phyloP scores from a whole-genome alignment of 2,888 invertebrate genomes.

The Archips xylosteana region DNA sequence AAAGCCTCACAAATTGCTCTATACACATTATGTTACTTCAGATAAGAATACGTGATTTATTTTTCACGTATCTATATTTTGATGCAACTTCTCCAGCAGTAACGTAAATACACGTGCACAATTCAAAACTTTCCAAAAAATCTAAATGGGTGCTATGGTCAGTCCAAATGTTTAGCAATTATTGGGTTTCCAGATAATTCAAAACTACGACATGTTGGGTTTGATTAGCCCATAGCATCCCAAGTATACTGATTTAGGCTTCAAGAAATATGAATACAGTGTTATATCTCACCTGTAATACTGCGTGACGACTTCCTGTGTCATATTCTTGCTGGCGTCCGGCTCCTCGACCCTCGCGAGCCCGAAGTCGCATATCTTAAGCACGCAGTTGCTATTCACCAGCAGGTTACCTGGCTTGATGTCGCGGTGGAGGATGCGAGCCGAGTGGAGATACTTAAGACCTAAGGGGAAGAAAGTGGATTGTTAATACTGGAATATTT shows the following conservation, averaged over 20 bases:
- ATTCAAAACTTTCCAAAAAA: too few relatives aligned
- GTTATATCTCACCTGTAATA: conserved; percentile 90
- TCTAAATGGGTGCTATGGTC: too few relatives aligned
- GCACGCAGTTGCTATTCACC: conserved; percentile 99
- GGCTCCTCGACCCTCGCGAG: conserved; percentile 99
- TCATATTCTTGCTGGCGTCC: conserved; percentile 97
- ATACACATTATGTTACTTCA: too few relatives aligned
- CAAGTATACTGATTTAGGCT: not conserved
- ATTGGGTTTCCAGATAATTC: too few relatives aligned
- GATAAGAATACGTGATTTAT: not conserved
- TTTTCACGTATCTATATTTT: not conserved
- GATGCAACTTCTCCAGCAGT: not conserved
- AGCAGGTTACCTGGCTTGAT: conserved; percentile 99
- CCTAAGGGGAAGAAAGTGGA: conserved; percentile 81
- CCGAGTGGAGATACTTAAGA: conserved; percentile 99
- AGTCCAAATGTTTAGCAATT: too few relatives aligned
- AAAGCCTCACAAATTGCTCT: not conserved
- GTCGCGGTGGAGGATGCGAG: conserved; percentile 98
- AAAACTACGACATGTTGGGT: too few relatives aligned
- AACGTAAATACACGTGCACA: too few relatives aligned
- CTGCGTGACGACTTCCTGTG: conserved; percentile 99
- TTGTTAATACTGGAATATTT: not conserved
- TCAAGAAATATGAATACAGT: not conserved
- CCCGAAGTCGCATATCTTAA: conserved; percentile 99
- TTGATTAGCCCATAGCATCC: too few relatives aligned